phyloP scores from a whole-genome alignment of 1,140 invertebrate species.

The Onthophagus taurus region DNA sequence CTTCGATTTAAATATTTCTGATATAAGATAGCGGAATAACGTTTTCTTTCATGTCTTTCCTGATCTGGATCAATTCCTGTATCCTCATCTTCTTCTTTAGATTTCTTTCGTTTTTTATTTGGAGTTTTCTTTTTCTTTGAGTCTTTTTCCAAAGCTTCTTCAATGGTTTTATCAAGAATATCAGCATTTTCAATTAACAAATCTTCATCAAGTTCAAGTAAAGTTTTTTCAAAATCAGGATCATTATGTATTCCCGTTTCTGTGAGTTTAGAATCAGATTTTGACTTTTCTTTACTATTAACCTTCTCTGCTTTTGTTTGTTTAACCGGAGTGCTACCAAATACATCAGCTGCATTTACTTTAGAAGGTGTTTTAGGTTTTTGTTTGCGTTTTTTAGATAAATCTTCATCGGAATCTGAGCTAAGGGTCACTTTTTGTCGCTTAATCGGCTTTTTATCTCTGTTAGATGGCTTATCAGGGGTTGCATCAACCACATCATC shows the following conservation, averaged over 20 bases:
- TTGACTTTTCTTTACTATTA: conserved; percentile 9
- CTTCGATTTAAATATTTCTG: conserved; percentile 63
- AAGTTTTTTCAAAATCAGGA: conserved; percentile 56
- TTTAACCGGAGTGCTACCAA: conserved; percentile 38
- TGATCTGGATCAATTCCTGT: conserved; percentile 43
- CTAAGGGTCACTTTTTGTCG: conserved; percentile 22
- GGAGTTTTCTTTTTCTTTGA: conserved; percentile 10
- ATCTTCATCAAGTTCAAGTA: conserved; percentile 50
- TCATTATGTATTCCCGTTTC: conserved; percentile 52
- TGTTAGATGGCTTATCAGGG: conserved; percentile 19
- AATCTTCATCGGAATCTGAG: conserved; percentile 36
- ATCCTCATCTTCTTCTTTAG: conserved; percentile 19
- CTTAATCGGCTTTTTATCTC: conserved; percentile 21
- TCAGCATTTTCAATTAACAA: conserved; percentile 28
- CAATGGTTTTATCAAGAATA: conserved; percentile 30
- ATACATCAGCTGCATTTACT: conserved; percentile 32
- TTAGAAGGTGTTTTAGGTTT: conserved; percentile 21
- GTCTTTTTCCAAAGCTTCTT: conserved; percentile 23
- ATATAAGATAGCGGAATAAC: conserved; percentile 52
- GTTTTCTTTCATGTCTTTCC: conserved; percentile 53
- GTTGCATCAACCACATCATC: conserved; percentile 28
- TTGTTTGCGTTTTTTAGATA: conserved; percentile 16
- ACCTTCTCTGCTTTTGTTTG: conserved; percentile 25
- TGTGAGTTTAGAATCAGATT: conserved; percentile 32
- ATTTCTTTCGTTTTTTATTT: conserved; percentile 19